Evolutionary conservation across 2,888 invertebrate species (phyloP), one percentile per base, ranked within the genome.

Genomic region (Chesias legatella): DNA sequence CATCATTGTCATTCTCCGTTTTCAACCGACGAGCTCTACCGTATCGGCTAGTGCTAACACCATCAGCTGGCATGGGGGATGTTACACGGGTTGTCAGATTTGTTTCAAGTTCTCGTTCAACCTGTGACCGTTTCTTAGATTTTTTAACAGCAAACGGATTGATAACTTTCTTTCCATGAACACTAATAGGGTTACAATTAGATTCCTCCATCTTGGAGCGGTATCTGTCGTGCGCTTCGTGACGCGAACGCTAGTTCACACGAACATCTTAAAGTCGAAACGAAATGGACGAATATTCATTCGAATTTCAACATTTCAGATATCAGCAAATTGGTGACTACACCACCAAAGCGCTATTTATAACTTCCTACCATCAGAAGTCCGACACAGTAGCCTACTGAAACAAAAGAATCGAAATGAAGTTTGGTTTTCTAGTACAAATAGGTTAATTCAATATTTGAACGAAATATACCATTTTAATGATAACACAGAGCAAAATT

Each of bases 21-120:
- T 91, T 91, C 4, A 85, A 73, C 37, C 89, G 88, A 20, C 90
- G 85, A 33, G 89, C 78, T 63, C 92, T 81, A 6, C 92, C 92
- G 68, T 91, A 92, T 7, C 92, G 88, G 53, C 91, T 92, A 17
- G 74, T 88, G 24, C 62, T 83, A 1, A 58, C 48, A n/a, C 63
- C 65, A 30, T 76, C 80, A 17, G 54, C 51, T 1, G 67, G 61
- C 2, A 70, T 61, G 1, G 85, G 84, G 6, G 82, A 79, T 27
- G 82, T 86, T 4, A 83, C 59, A 55, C 70, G 68, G 17, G 81
- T 64, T 38, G 88, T 86, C 56, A 88, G 59, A 51, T 60, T 83
- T 0, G 85, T 88, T 52, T 86, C 88, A 24, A 88, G 63, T 60
- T 86, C 82, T 25, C 85, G 71, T 57, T 86, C 86, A 38, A 88